phyloP scores from a whole-genome alignment of 2,888 invertebrate species.

The Tethea ocularis region DNA sequence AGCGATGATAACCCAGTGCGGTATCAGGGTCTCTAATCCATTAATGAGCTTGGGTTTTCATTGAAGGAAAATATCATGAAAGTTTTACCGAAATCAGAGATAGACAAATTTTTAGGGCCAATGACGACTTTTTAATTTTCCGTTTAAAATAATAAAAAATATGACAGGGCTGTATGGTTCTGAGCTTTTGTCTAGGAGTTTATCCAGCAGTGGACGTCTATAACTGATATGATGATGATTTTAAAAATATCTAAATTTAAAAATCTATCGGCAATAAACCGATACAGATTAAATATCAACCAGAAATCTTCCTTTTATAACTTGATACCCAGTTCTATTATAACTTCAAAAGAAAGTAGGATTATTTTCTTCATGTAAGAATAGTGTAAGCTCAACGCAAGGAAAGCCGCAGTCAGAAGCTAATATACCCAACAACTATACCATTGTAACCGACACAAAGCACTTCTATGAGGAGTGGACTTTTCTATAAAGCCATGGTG shows the following conservation, averaged over 20 bases:
- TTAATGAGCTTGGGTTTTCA: not conserved
- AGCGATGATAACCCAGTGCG: not conserved
- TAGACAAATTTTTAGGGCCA: no score
- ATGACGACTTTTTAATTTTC: no score
- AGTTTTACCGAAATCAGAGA: no score
- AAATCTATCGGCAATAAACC: no score
- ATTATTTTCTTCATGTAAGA: slow-evolving; percentile 16
- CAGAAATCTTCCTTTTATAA: no score
- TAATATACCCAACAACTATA: slow-evolving; percentile 39
- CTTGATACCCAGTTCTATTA: not conserved
- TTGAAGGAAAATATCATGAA: not conserved
- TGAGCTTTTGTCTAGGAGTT: no score
- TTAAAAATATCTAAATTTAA: no score
- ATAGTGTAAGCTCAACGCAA: slow-evolving; percentile 26
- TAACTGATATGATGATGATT: no score
- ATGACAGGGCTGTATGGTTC: no score
- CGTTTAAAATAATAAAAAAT: no score
- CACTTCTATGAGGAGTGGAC: slow-evolving; percentile 37
- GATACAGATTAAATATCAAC: no score
- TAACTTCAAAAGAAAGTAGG: not conserved
- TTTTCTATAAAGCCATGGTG: slow-evolving; percentile 33
- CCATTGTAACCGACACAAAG: slow-evolving; percentile 51
- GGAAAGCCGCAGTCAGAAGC: slow-evolving; percentile 29
- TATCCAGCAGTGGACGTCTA: no score
- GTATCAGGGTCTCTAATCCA: not conserved